Percentiles rank a stretch among this genome's conserved stretches.
These are phyloP conservation scores for Alligator mississippiensis DNA, from an alignment of 2,113 vertebrate species.

Conservation along the genomic window DNA sequence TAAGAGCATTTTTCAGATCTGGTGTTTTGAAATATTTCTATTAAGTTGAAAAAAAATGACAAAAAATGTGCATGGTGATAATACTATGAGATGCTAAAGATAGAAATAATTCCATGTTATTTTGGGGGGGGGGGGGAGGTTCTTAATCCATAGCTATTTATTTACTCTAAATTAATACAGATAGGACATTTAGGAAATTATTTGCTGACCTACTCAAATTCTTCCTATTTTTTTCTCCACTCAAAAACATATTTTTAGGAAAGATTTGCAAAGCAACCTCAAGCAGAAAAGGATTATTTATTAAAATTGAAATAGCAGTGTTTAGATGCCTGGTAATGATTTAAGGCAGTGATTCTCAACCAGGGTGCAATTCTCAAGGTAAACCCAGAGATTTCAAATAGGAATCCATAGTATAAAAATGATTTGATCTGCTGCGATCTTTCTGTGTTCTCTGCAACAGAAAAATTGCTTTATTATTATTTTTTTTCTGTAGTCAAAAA, in stretches of 20 bases:
- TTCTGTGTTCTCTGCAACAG: no score
- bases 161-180: neutral
- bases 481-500: no score
- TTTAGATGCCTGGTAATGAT: neutral
- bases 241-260: neutral
- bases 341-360: neutral
- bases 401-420: no score
- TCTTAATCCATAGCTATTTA: neutral
- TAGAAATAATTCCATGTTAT: conserved; percentile 73
- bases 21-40: conserved; percentile 72
- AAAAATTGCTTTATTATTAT: no score
- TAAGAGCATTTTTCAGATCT: conserved; percentile 64
- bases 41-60: conserved; percentile 38
- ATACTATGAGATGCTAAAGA: conserved; percentile 67
- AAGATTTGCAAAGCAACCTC: neutral
- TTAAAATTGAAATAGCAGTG: neutral
- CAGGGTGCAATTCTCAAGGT: neutral
- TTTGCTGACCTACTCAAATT: neutral
- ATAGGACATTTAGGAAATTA: neutral
- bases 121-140: neutral
- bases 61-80: conserved; percentile 52
- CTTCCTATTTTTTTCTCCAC: conserved; percentile 4
- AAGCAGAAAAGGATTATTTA: neutral
- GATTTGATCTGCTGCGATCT: no score
- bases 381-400: no score